Base-by-base conservation (phyloP, 1,140 invertebrate species). In the Dendrolimus punctatus region DNA sequence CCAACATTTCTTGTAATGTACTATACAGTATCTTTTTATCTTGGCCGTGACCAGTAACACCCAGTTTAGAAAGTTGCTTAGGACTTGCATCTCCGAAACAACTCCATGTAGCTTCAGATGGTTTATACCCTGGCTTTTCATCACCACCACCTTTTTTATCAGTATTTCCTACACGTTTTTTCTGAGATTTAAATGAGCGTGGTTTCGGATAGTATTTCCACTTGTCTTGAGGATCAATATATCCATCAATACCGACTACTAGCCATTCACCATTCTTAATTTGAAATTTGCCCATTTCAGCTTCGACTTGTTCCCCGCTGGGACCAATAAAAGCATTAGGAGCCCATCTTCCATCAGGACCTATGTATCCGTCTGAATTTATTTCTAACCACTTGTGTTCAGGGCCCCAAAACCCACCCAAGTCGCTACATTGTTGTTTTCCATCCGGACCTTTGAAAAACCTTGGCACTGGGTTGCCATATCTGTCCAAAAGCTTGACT, bases 401-500 rank as follows among this genome's bases (percentile, higher is more conserved):
- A 4, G 82, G 77, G 49, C 71, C 64, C 79, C 79, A 85, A 69
- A 85, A 85, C 5, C 82, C 82, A 49, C 82, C 80, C 52, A 84
- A 66, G 58, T 85, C 82, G 67, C 82, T 84, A 48, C 82, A 85
- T 48, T 78, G 66, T 53, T 81, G 66, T 55, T 73, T 84, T 38
- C 82, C 82, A 64, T 85, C 80, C 7, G 69, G 79, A 6, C 80
- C 79, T 54, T 72, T 84, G 44, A 85, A 85, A 52, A 73, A 85
- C 57, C 82, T 75, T 5, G 73, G 76, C 39, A 85, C 74, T 6
- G 73, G 68, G 52, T 84, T 84, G 40, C 82, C 82, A 51, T 58
- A 73, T 50, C 67, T 66, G 57, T 86, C 80, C 8, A 77, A 40
- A 46, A 86, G 58, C 61, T 84, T 86, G 7, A 84, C 73, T 67